A percentile compares a stretch with the other conserved stretches of the same genome.
These are phyloP conservation scores for Tolypeutes matacus DNA, from an alignment of 2,797 vertebrate species.

Conservation along the genomic window DNA sequence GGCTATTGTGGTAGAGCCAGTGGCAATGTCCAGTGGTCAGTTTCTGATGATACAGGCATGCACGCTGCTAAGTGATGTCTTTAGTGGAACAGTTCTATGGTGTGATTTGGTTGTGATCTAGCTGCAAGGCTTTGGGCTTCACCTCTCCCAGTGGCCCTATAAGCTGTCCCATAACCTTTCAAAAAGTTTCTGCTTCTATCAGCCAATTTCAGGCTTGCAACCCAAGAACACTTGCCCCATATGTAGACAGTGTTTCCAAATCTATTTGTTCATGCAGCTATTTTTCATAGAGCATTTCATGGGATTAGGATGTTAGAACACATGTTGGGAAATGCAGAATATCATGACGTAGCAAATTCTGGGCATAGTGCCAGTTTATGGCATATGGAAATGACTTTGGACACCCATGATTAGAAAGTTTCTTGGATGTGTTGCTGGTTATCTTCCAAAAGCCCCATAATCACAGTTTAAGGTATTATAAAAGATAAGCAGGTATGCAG, in stretches of 20 bases:
- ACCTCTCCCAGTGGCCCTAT: background rate
- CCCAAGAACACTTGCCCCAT: background rate
- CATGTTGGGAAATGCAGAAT: background rate
- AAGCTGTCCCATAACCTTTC: background rate
- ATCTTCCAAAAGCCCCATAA: background rate
- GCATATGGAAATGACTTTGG: background rate
- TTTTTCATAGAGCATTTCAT: slow-evolving; percentile 50
- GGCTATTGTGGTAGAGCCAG: background rate
- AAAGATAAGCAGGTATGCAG: background rate
- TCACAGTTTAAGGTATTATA: background rate
- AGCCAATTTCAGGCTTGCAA: background rate
- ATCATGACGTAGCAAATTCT: background rate
- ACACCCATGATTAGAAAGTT: background rate
- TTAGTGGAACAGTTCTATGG: background rate
- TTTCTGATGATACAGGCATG: background rate
- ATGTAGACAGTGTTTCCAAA: slow-evolving; percentile 11
- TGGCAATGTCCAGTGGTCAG: background rate
- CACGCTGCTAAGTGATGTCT: background rate
- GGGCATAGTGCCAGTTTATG: background rate
- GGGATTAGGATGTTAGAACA: slow-evolving; percentile 43
- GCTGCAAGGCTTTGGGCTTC: background rate
- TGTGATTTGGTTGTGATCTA: background rate
- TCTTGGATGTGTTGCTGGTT: background rate
- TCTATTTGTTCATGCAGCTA: background rate
- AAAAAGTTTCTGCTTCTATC: background rate